These are phyloP conservation scores for Drosophila austrosaltans DNA, from an alignment of 2,888 invertebrate genomes.

Conservation along the genomic window DNA sequence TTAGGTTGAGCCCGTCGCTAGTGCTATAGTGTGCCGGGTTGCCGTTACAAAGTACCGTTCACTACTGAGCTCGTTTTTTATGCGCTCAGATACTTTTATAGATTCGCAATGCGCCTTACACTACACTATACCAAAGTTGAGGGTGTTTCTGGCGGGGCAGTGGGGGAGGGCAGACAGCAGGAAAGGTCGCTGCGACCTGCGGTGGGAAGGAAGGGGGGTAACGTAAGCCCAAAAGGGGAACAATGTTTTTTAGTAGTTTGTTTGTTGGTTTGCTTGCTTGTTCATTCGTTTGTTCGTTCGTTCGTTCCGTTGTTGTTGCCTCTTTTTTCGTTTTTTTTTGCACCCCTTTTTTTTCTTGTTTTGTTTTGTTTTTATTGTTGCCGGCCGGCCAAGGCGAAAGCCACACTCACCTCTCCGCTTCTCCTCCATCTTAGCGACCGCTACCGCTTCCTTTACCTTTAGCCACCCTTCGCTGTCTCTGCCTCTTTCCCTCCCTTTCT, in stretches of 20 bases:
- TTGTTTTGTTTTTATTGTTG: constrained; percentile 59
- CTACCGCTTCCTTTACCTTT: background rate
- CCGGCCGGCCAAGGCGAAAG: constrained; percentile 64
- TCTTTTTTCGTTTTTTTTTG: constrained; percentile 34
- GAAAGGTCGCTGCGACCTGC: background rate
- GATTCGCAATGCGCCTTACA: constrained; percentile 78
- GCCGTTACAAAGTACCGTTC: constrained; percentile 81
- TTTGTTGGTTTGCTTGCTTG: constrained; percentile 39
- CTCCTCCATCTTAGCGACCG: background rate
- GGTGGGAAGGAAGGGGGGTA: background rate
- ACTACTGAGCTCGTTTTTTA: constrained; percentile 83
- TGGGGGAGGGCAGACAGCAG: background rate
- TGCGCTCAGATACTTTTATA: constrained; percentile 83
- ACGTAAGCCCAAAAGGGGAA: background rate
- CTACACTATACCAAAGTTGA: constrained; percentile 36
- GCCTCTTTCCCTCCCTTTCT: background rate
- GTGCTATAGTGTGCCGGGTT: constrained; percentile 45
- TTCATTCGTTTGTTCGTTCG: constrained; percentile 29
- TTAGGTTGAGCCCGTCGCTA: constrained; percentile 30
- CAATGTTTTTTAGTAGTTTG: constrained; percentile 31
- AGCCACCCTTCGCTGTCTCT: constrained; percentile 13
- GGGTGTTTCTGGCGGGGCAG: background rate
- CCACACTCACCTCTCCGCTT: constrained; percentile 2
- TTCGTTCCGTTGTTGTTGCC: constrained; percentile 26
- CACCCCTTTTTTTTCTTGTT: constrained; percentile 59